Conservation (phyloP, 2,888 invertebrate genomes). For the Phytoseiulus persimilis region DNA sequence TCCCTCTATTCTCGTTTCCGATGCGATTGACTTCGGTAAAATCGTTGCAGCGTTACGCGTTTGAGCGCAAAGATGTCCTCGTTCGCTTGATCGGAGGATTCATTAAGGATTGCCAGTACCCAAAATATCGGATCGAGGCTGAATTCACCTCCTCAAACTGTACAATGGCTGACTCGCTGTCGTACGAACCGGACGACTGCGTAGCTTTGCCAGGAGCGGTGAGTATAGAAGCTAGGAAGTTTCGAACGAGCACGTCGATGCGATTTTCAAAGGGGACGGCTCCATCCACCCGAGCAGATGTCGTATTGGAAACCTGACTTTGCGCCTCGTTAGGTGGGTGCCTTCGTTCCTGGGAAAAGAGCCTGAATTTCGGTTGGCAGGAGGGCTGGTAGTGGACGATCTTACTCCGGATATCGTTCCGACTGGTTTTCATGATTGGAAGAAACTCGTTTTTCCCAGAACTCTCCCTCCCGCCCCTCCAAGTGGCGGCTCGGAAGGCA, state of each 20-base stretch:
- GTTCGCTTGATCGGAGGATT: slow-evolving; percentile 14
- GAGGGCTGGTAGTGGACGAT: too few relatives aligned
- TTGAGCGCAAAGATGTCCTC: slow-evolving; percentile 19
- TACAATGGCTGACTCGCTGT: background rate
- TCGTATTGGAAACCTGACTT: background rate
- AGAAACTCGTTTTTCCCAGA: background rate
- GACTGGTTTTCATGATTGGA: background rate
- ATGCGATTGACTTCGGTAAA: too few relatives aligned
- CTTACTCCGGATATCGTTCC: background rate
- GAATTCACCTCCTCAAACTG: slow-evolving; percentile 34
- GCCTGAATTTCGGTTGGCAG: background rate
- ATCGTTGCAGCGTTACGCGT: background rate
- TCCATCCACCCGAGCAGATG: background rate
- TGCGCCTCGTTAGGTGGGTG: background rate
- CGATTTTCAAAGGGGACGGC: background rate
- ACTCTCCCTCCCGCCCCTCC: background rate
- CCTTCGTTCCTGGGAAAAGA: background rate
- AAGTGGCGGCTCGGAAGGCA: too few relatives aligned
- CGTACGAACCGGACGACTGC: slow-evolving; percentile 13
- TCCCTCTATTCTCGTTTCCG: too few relatives aligned
- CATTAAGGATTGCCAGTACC: slow-evolving; percentile 6
- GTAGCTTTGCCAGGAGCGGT: slow-evolving; percentile 30
- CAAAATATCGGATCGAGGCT: background rate
- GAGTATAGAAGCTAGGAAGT: background rate
- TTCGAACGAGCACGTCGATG: background rate